Percentiles rank a stretch among this genome's conserved stretches.
phyloP scores from a whole-genome alignment of 2,113 vertebrate genomes.

The Atractosteus spatula region DNA sequence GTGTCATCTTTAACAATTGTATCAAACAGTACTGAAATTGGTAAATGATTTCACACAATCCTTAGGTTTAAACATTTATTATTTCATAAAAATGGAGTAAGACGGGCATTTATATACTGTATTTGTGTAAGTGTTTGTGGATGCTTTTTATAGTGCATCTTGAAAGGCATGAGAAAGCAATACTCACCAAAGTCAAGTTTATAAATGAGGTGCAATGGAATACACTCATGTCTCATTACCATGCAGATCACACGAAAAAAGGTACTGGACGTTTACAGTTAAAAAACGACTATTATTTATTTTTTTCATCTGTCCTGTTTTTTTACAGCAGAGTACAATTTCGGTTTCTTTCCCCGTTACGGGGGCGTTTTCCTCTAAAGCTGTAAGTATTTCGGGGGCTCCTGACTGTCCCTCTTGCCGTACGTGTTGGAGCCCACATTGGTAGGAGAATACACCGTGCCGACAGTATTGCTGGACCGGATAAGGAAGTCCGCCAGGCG shows the following conservation, averaged over 20 bases:
- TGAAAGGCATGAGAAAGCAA: slow-evolving; percentile 24
- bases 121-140: no score
- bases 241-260: slow-evolving; percentile 45
- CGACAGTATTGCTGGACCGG: slow-evolving; percentile 74
- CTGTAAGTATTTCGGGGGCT: slow-evolving; percentile 43
- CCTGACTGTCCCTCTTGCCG: slow-evolving; percentile 71
- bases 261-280: slow-evolving; percentile 43
- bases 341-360: background rate
- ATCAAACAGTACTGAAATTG: no score
- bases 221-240: slow-evolving; percentile 8
- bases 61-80: no score
- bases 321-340: background rate
- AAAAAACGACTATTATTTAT: slow-evolving; percentile 28
- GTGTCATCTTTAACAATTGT: no score
- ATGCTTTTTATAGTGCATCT: slow-evolving; percentile 26
- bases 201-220: slow-evolving; percentile 29
- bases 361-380: slow-evolving; percentile 48
- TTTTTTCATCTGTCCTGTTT: background rate
- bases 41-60: no score
- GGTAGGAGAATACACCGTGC: slow-evolving; percentile 69
- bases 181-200: background rate
- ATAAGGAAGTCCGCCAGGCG: slow-evolving; percentile 82
- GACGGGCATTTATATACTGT: no score
- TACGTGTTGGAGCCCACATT: slow-evolving; percentile 82
- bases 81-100: no score